A percentile compares a stretch with the other conserved stretches of the same genome.
Evolutionary conservation across 2,797 vertebrate species (phyloP).

Genomic region (Balearica regulorum): DNA sequence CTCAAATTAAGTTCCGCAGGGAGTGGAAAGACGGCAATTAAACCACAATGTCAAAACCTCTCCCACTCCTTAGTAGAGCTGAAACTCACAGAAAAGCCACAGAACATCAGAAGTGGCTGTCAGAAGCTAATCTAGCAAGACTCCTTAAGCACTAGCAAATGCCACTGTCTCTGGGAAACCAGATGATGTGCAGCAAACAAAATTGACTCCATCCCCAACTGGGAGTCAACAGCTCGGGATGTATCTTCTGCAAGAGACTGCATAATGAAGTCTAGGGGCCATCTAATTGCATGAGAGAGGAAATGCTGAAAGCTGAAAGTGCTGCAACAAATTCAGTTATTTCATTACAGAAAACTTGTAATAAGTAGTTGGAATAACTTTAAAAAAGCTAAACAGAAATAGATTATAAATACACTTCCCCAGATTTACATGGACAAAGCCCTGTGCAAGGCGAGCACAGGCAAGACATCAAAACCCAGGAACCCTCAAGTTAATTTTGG

Average conservation of each 20-base stretch:
- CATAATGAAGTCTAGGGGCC: neutral
- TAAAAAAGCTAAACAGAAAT: neutral
- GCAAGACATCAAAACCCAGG: neutral
- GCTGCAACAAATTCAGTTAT: neutral
- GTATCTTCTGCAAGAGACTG: neutral
- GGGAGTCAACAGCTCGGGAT: neutral
- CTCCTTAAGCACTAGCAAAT: neutral
- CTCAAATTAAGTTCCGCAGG: neutral
- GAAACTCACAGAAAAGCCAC: neutral
- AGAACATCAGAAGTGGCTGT: neutral
- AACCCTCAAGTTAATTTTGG: neutral
- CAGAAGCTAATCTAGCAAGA: neutral
- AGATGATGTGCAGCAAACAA: neutral
- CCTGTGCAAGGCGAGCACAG: neutral
- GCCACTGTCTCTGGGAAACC: neutral
- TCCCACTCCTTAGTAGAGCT: neutral
- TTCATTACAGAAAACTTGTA: neutral
- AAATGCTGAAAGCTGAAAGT: neutral
- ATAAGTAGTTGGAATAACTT: neutral
- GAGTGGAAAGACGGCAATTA: neutral
- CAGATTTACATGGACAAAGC: neutral
- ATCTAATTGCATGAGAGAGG: neutral
- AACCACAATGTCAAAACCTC: neutral
- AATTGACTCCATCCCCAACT: neutral
- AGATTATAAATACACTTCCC: neutral